A percentile compares a stretch with the other conserved stretches of the same genome.
Conservation (phyloP, 2,797 vertebrate genomes). For the Peromyscus eremicus region DNA sequence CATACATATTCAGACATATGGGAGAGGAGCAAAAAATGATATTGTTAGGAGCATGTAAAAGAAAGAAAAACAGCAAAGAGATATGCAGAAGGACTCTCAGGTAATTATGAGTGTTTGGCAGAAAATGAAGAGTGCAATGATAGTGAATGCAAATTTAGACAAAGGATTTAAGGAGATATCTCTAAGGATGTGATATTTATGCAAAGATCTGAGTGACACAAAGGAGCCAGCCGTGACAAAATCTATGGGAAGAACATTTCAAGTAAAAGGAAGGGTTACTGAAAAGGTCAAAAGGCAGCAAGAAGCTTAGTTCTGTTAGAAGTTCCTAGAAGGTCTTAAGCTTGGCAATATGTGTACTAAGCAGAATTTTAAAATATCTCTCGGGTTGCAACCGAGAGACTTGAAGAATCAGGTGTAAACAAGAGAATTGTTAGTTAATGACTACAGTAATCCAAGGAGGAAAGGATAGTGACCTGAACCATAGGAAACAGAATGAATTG, state of each 20-base stretch:
- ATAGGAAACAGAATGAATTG: not conserved
- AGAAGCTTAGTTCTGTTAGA: conserved; percentile 69
- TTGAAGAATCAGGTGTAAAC: conserved; percentile 31
- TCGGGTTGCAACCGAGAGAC: not conserved
- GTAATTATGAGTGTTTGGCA: conserved; percentile 74
- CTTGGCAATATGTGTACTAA: conserved; percentile 32
- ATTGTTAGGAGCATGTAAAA: not conserved
- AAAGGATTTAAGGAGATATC: conserved; percentile 77
- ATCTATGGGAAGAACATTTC: conserved; percentile 76
- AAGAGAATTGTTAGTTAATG: not conserved
- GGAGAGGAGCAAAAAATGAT: not conserved
- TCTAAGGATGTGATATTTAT: conserved; percentile 81
- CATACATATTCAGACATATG: not conserved
- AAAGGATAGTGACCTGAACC: not conserved
- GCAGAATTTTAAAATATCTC: conserved; percentile 62
- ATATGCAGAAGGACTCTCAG: conserved; percentile 64
- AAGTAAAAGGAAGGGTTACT: conserved; percentile 72
- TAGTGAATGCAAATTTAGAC: conserved; percentile 76
- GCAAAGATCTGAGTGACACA: conserved; percentile 77
- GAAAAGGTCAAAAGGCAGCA: conserved; percentile 79
- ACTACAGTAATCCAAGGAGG: not conserved
- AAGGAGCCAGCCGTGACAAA: conserved; percentile 74
- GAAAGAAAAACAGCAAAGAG: conserved; percentile 50
- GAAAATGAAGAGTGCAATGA: conserved; percentile 73
- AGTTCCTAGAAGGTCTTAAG: conserved; percentile 67